phyloP scores from a whole-genome alignment of 64 coral and sea anemone genomes.

The Catalaphyllia jardinei region DNA sequence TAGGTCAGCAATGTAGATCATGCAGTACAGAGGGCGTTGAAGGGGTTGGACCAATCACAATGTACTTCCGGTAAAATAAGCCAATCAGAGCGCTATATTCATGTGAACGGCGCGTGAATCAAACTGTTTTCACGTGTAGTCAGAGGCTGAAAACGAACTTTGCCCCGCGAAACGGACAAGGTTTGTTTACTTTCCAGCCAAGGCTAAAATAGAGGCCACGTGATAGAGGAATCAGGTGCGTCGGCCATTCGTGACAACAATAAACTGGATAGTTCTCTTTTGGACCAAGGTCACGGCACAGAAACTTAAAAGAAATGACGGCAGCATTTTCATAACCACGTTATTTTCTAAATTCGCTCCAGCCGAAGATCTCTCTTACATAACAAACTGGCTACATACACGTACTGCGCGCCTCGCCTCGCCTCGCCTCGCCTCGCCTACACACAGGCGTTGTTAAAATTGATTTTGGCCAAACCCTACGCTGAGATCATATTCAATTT shows the following conservation, averaged over 20 bases:
- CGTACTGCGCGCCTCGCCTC: no score
- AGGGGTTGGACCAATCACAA: constrained; percentile 85
- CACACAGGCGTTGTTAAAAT: neutral
- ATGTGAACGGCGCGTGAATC: constrained; percentile 94
- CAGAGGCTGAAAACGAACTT: constrained; percentile 61
- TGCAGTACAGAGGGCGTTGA: constrained; percentile 79
- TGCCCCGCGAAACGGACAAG: constrained; percentile 38
- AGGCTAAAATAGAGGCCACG: constrained; percentile 39
- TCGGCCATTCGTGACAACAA: neutral
- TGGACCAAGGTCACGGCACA: constrained; percentile 1
- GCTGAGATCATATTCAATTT: neutral
- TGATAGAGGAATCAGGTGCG: neutral
- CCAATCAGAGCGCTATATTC: constrained; percentile 87
- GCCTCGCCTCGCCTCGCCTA: neutral
- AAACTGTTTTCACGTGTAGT: constrained; percentile 80
- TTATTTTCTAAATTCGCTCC: neutral
- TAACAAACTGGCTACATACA: no score
- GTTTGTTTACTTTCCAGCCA: constrained; percentile 51
- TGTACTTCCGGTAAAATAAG: constrained; percentile 4
- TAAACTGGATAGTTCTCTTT: neutral
- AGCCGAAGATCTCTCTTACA: no score
- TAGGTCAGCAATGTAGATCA: constrained; percentile 93
- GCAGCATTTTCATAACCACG: neutral
- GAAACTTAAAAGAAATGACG: neutral
- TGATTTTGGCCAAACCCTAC: neutral